Conservation (phyloP, 2,797 vertebrate species). For the Melanotaenia nigrans region DNA sequence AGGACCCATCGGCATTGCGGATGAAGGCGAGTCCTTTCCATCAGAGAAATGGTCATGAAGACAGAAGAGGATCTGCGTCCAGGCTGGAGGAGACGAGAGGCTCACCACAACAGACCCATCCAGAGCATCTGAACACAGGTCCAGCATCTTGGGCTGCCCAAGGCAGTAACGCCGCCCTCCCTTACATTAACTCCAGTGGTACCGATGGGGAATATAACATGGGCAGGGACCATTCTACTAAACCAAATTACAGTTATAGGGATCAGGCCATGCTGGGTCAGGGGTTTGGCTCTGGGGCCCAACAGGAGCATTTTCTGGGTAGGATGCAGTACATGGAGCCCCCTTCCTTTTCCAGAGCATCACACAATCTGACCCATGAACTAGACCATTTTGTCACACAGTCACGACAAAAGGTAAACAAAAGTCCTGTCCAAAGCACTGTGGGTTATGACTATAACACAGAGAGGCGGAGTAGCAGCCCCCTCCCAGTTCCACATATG, state of each 20-base stretch:
- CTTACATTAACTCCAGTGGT: slow-evolving; percentile 90
- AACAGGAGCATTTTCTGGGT: slow-evolving; percentile 78
- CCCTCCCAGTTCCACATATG: slow-evolving; percentile 72
- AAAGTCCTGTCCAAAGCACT: slow-evolving; percentile 75
- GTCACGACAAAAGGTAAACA: slow-evolving; percentile 78
- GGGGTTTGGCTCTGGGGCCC: slow-evolving; percentile 55
- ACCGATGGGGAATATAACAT: slow-evolving; percentile 88
- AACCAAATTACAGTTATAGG: slow-evolving; percentile 82
- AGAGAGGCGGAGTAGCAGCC: slow-evolving; percentile 74
- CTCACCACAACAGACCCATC: slow-evolving; percentile 80
- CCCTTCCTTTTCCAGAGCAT: slow-evolving; percentile 72
- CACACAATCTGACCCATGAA: slow-evolving; percentile 39
- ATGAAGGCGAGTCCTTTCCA: slow-evolving; percentile 77
- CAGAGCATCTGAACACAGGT: slow-evolving; percentile 93
- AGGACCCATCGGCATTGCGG: slow-evolving; percentile 81
- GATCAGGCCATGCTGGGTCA: slow-evolving; percentile 78
- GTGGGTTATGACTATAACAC: slow-evolving; percentile 77
- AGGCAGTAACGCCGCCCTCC: slow-evolving; percentile 87
- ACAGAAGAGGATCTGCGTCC: slow-evolving; percentile 65
- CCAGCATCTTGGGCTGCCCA: slow-evolving; percentile 87
- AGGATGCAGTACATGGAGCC: slow-evolving; percentile 80
- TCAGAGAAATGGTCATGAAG: slow-evolving; percentile 76
- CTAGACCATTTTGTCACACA: slow-evolving; percentile 78
- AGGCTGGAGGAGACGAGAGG: slow-evolving; percentile 78
- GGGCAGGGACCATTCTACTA: slow-evolving; percentile 81